A percentile compares a stretch with the other conserved stretches of the same genome.
phyloP scores from a whole-genome alignment of 1,140 invertebrate species.

The Archegozetes longisetosus region DNA sequence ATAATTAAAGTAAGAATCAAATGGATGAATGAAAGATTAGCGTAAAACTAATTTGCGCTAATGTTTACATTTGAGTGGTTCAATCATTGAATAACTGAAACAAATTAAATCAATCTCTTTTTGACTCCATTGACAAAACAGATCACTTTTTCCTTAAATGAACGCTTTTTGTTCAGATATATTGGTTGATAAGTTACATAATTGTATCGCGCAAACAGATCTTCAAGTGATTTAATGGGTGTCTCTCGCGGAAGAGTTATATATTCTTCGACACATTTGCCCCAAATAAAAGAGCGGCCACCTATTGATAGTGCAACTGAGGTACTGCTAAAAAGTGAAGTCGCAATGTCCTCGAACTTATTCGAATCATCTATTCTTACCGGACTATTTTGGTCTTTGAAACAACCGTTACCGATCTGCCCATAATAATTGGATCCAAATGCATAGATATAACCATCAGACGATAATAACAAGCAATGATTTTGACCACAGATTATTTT shows the following conservation, averaged over 20 bases:
- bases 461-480: neutral
- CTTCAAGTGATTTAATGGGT: neutral
- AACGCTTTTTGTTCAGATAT: neutral
- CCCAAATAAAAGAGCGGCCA: neutral
- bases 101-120: neutral
- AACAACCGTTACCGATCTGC: neutral
- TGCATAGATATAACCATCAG: neutral
- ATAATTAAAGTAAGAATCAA: no score
- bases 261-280: constrained; percentile 11
- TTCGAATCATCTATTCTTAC: neutral
- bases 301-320: constrained; percentile 1
- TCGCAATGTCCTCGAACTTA: constrained; percentile 5
- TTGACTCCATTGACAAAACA: neutral
- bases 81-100: no score
- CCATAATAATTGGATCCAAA: constrained; percentile 12
- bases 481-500: constrained; percentile 10
- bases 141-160: neutral
- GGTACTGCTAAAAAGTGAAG: constrained; percentile 6
- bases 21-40: no score
- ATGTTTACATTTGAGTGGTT: no score
- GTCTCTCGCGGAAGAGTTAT: neutral
- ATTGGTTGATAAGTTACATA: neutral
- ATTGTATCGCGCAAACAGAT: neutral
- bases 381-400: neutral
- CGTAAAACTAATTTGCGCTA: no score